phyloP scores from a whole-genome alignment of 2,888 invertebrate species.

The Bombylius major region DNA sequence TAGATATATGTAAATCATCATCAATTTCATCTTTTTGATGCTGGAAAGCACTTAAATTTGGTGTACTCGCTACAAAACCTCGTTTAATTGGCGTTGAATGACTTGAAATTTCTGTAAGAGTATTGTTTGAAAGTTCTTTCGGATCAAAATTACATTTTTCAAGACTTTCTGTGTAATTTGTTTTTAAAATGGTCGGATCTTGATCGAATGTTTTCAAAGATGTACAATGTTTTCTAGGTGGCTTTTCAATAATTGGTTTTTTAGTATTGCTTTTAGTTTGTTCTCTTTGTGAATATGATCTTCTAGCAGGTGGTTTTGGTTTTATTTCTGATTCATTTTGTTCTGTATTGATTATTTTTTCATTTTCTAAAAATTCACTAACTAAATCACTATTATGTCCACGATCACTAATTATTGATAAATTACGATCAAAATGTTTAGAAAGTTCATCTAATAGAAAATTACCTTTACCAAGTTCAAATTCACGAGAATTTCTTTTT shows the following conservation, averaged over 20 bases:
- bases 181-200: constrained; percentile 33
- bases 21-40: constrained; percentile 23
- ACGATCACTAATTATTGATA: constrained; percentile 45
- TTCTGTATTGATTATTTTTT: background rate
- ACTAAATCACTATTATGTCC: constrained; percentile 28
- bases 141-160: constrained; percentile 33
- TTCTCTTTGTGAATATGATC: constrained; percentile 1
- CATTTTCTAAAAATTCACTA: constrained; percentile 14
- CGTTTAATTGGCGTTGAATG: constrained; percentile 19
- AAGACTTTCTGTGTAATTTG: constrained; percentile 33
- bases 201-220: constrained; percentile 28
- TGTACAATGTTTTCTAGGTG: constrained; percentile 13
- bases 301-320: constrained; percentile 15
- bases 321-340: background rate
- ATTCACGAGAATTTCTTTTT: constrained; percentile 17
- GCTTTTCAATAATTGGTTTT: constrained; percentile 4
- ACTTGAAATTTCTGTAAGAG: background rate
- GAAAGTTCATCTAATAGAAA: constrained; percentile 38
- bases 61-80: constrained; percentile 42
- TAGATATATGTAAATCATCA: constrained; percentile 42
- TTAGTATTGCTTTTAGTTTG: background rate
- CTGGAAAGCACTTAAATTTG: constrained; percentile 43
- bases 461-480: constrained; percentile 30
- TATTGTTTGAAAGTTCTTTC: constrained; percentile 16
- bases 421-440: constrained; percentile 43